These are phyloP conservation scores for Piscicola geometra DNA, from an alignment of 2,888 invertebrate genomes.

Conservation along the genomic window DNA sequence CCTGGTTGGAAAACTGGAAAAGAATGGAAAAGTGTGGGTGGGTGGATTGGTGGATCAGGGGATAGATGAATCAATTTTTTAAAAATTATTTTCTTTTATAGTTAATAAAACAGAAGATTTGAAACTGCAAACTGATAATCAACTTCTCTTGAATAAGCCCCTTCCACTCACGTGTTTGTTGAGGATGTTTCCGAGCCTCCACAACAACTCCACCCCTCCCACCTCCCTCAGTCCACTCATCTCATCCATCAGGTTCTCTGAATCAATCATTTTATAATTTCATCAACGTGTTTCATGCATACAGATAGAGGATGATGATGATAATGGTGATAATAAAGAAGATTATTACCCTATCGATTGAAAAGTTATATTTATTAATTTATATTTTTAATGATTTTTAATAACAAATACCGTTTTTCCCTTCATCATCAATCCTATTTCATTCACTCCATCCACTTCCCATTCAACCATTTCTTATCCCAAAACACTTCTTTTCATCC, in stretches of 20 bases:
- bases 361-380: too few relatives aligned
- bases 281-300: neutral
- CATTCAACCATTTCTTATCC: too few relatives aligned
- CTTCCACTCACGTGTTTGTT: slow-evolving; percentile 10
- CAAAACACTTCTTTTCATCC: too few relatives aligned
- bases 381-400: too few relatives aligned
- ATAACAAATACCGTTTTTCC: too few relatives aligned
- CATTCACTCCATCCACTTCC: too few relatives aligned
- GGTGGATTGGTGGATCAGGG: neutral
- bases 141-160: too few relatives aligned
- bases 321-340: neutral
- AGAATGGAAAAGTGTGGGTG: neutral
- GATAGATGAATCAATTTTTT: neutral
- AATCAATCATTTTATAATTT: neutral
- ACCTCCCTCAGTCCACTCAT: neutral
- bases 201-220: neutral
- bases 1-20: slow-evolving; percentile 69
- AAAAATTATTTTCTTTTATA: neutral
- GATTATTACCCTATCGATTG: too few relatives aligned
- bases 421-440: too few relatives aligned
- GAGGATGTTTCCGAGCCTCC: neutral
- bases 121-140: too few relatives aligned
- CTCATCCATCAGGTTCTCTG: slow-evolving; percentile 14
- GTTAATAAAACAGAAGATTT: too few relatives aligned
- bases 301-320: neutral